Base-by-base conservation (phyloP, 2,888 invertebrate species). In the Mimachlamys varia region DNA sequence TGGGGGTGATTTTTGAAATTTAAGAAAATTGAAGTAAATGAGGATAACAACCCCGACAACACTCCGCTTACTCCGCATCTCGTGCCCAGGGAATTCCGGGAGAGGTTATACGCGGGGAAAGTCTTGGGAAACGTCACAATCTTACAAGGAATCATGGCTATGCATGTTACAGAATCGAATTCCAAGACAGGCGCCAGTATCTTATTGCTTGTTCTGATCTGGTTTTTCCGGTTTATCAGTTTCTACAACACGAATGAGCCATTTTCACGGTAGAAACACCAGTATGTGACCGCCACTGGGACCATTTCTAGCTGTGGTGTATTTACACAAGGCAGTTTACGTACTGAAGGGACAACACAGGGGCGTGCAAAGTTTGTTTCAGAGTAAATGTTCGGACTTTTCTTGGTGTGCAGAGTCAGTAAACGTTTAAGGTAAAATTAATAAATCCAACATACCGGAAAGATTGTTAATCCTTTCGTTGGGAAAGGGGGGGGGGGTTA, bases 141-240 rank as follows among this genome's bases (percentile, higher is more conserved):
- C 76, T 5, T 33, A 33, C 13, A 76, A 76, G 76, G 76, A 27
- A 76, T 76, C 76, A 17, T 76, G 27, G 2, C 33, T 33, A 76
- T 27, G 33, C 76, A 76, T 76, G 76, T 76, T 76, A 76, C 76
- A 27, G 33, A 76, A 76, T 76, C 33, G 76, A 76, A 76, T 76
- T 76, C 22, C 76, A 76, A 76, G 76, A 10, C 33, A 4, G 22
- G 22, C 13, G 76, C 76, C 10, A 22, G 27, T 33, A 33, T 76
- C 22, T 76, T 76, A 76, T 76, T 76, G 3, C 76, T 33, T 76
- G 33, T 76, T 27, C 22, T 22, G 7, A 0, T 22, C 17, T 76
- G 33, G 33, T 33, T 22, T 76, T 76, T 27, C 76, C 27, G 2
- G 33, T 33, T 76, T 76, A 76, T 76, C 76, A 76, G 76, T 33